Base-by-base conservation (phyloP, 23 tunicate genomes). In the Trididemnum nubilum region DNA sequence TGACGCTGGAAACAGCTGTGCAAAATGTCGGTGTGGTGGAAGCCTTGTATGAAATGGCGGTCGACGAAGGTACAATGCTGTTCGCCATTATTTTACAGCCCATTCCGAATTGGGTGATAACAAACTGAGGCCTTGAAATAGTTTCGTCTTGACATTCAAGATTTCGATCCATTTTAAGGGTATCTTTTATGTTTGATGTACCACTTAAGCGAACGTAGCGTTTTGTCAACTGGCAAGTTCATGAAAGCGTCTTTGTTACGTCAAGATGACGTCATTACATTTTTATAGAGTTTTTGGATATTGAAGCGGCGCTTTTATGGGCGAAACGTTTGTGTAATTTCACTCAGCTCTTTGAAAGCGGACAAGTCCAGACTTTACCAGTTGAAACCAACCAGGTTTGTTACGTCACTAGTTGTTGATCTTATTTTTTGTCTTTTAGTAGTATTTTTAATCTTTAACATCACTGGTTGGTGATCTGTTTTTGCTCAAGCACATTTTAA, bases 1-100 rank as follows among this genome's bases (percentile, higher is more conserved):
- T 75, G 66, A 76, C 96, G 7, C 73, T 58, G 31, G 86, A 79
- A 23, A 31, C 83, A 7, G 96, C 96, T 2, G 86, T 88, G 24
- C 89, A 90, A 28, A 85, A 85, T 40, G 89, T 85, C 28, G 40
- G 82, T 7, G 76, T 90, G 7, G 89, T 88, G 9, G 89, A 90
- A 65, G 86, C 89, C 15, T 74, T 90, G 33, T 81, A 85, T 59
- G 65, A 72, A 63, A 57, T 83, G 0, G 86, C 79, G 0, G 37
- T 23, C 22, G 96, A 90, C 65, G 96, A 81, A 90, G 89, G 96
- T 90, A 26, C n/a, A n/a, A n/a, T n/a, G n/a, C n/a, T n/a, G n/a
- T 1, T n/a, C n/a, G n/a, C n/a, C n/a, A n/a, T n/a, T n/a, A n/a
- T n/a, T n/a, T n/a, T n/a, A n/a, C n/a, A 2, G 1, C 35, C 23